These are phyloP conservation scores for Callaeas wilsoni DNA, from an alignment of 2,113 vertebrate genomes.

Conservation along the genomic window DNA sequence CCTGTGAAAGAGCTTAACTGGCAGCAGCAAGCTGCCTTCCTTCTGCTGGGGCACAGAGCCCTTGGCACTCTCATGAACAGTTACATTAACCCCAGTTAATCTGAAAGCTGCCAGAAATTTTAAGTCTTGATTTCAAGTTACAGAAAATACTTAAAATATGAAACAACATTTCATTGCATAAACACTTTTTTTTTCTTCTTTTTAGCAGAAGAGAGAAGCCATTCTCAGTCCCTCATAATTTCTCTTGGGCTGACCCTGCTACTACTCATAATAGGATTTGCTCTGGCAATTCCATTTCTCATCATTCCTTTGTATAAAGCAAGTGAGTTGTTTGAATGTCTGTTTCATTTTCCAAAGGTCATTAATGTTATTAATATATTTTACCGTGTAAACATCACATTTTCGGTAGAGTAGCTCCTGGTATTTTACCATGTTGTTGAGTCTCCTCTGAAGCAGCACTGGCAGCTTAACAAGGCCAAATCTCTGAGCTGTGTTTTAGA, in stretches of 20 bases:
- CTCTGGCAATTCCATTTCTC: slow-evolving; percentile 26
- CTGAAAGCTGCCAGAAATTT: neutral
- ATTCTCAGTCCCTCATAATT: neutral
- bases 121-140: neutral
- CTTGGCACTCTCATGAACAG: neutral
- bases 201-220: neutral
- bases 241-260: slow-evolving; percentile 33
- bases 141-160: neutral
- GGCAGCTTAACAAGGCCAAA: neutral
- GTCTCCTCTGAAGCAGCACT: neutral
- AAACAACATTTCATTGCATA: neutral
- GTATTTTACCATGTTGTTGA: neutral
- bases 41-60: neutral
- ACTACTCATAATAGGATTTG: neutral
- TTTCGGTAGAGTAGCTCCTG: neutral
- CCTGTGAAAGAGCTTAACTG: neutral
- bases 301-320: slow-evolving; percentile 60
- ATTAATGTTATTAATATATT: neutral
- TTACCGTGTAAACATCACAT: neutral
- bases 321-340: slow-evolving; percentile 55
- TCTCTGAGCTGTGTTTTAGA: neutral
- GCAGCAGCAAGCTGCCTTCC: neutral
- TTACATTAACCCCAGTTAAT: neutral
- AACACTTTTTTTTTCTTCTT: neutral
- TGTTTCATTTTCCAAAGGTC: neutral